Percentiles rank a stretch among this genome's conserved stretches.
phyloP scores from a whole-genome alignment of 2,797 vertebrate genomes.

The Acanthurus tractus region DNA sequence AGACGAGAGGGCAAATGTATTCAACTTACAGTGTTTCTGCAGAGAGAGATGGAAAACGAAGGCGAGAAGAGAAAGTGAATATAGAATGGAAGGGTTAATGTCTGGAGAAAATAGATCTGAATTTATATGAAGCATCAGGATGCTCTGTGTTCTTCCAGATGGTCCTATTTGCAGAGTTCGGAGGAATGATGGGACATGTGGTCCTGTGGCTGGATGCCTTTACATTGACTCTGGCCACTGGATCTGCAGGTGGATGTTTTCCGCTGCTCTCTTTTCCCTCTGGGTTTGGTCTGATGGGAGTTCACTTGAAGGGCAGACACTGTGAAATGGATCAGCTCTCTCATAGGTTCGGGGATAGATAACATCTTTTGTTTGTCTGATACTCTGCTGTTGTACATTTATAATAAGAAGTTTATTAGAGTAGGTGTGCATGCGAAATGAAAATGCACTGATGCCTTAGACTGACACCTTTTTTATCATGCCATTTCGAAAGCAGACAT shows the following conservation, averaged over 20 bases:
- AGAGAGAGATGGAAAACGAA: neutral
- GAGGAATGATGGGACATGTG: slow-evolving; percentile 40
- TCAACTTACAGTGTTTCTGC: neutral
- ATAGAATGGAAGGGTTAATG: slow-evolving; percentile 1
- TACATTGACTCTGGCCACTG: slow-evolving; percentile 12
- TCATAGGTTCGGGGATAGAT: neutral
- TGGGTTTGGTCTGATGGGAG: slow-evolving; percentile 30
- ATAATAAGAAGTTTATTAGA: neutral
- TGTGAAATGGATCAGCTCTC: slow-evolving; percentile 1
- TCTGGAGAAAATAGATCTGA: neutral
- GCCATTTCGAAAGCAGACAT: neutral
- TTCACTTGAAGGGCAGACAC: neutral
- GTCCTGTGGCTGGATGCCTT: slow-evolving; percentile 15
- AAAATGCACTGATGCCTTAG: neutral
- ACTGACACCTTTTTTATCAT: neutral
- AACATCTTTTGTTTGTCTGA: slow-evolving; percentile 1
- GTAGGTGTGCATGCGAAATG: neutral
- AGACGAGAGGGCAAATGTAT: slow-evolving; percentile 14
- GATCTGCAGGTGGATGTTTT: slow-evolving; percentile 22
- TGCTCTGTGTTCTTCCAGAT: slow-evolving; percentile 22
- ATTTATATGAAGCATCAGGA: slow-evolving; percentile 25
- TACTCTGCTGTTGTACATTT: slow-evolving; percentile 8
- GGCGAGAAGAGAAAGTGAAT: neutral
- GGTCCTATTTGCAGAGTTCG: slow-evolving; percentile 22
- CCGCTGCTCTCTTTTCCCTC: slow-evolving; percentile 14